phyloP scores from a whole-genome alignment of 2,797 vertebrate species.

The Periophthalmus magnuspinnatus region DNA sequence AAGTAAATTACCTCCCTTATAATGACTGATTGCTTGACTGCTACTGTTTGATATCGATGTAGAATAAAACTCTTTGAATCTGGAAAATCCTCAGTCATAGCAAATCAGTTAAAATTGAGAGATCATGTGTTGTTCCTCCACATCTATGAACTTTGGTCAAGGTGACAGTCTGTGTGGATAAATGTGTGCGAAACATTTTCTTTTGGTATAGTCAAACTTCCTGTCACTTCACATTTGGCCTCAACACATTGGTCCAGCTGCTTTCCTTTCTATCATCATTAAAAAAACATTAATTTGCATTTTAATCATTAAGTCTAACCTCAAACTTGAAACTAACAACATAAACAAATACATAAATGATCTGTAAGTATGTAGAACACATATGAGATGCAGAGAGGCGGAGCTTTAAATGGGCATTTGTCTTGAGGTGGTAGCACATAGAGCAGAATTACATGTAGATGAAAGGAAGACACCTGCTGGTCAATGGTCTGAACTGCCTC shows the following conservation, averaged over 20 bases:
- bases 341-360: too few relatives aligned
- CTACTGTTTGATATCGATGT: background rate
- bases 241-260: too few relatives aligned
- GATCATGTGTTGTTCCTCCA: background rate
- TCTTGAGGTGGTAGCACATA: background rate
- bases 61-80: background rate
- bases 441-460: background rate
- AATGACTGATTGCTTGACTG: background rate
- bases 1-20: background rate
- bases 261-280: too few relatives aligned
- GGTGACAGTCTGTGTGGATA: background rate
- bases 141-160: background rate
- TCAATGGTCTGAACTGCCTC: background rate
- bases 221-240: background rate
- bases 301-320: too few relatives aligned
- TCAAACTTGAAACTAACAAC: too few relatives aligned
- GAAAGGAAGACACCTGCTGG: background rate
- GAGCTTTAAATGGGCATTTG: too few relatives aligned
- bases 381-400: too few relatives aligned
- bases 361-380: too few relatives aligned
- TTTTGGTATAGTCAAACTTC: background rate
- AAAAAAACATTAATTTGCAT: too few relatives aligned
- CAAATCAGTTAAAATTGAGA: background rate
- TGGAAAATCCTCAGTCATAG: too few relatives aligned
- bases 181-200: background rate